Conservation (phyloP, 2,888 invertebrate genomes). For the Drosophila melanosoma region DNA sequence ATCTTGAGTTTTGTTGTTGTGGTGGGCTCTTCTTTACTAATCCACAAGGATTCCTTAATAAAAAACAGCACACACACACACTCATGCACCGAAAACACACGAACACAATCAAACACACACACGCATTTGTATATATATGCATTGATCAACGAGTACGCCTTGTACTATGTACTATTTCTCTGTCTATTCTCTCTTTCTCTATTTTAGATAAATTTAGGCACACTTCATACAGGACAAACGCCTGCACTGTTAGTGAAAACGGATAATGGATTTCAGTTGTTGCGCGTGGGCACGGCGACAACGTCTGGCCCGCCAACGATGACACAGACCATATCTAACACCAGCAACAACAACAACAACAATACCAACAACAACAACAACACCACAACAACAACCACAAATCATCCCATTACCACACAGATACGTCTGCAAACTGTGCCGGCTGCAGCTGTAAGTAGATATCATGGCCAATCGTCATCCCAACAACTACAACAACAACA, state of each 20-base stretch:
- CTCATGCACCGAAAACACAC: slow-evolving; percentile 31
- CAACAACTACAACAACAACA: slow-evolving; percentile 84
- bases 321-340: slow-evolving; percentile 85
- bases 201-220: slow-evolving; percentile 93
- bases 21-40: slow-evolving; percentile 70
- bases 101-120: slow-evolving; percentile 17
- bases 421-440: slow-evolving; percentile 95
- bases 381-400: slow-evolving; percentile 75
- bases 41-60: slow-evolving; percentile 44
- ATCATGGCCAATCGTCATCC: slow-evolving; percentile 88
- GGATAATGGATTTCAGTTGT: slow-evolving; percentile 97
- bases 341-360: slow-evolving; percentile 62
- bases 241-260: slow-evolving; percentile 96
- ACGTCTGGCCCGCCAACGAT: slow-evolving; percentile 86
- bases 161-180: slow-evolving; percentile 44
- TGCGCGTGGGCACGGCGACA: slow-evolving; percentile 94
- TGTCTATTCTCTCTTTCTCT: slow-evolving; percentile 55
- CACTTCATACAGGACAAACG: slow-evolving; percentile 94
- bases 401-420: slow-evolving; percentile 88
- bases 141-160: slow-evolving; percentile 37
- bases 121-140: slow-evolving; percentile 32
- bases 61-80: slow-evolving; percentile 24
- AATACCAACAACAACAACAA: slow-evolving; percentile 60
- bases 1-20: slow-evolving; percentile 58
- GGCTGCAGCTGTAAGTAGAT: slow-evolving; percentile 94